phyloP scores from a whole-genome alignment of 1,140 invertebrate species.

The Lepidotrigona ventralis region DNA sequence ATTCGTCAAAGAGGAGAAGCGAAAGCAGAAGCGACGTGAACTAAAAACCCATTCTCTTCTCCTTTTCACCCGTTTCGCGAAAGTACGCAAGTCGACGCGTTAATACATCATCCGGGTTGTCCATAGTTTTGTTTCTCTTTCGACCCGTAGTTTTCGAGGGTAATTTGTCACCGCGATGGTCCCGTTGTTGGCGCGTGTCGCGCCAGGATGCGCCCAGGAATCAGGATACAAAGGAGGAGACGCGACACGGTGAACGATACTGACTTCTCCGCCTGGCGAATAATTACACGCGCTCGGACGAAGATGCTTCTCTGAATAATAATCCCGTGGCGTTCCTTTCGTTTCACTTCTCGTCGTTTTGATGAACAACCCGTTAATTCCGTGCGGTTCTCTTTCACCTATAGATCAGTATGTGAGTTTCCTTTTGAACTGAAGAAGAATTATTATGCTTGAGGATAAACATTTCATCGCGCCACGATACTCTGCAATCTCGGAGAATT shows the following conservation, averaged over 20 bases:
- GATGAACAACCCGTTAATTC: too few relatives aligned
- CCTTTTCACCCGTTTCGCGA: not conserved
- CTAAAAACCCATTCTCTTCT: not conserved
- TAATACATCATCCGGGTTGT: constrained; percentile 55
- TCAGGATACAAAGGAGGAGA: constrained; percentile 22
- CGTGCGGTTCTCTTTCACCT: too few relatives aligned
- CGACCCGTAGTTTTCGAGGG: constrained; percentile 43
- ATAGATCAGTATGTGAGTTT: too few relatives aligned
- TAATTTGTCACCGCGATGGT: constrained; percentile 51
- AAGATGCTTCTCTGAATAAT: constrained; percentile 35
- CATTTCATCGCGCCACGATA: too few relatives aligned
- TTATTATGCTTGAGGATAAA: too few relatives aligned
- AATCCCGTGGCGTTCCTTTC: not conserved
- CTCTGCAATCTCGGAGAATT: too few relatives aligned
- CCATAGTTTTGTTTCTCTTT: constrained; percentile 50
- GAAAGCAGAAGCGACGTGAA: not conserved
- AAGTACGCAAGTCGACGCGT: constrained; percentile 28
- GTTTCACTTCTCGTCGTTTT: not conserved
- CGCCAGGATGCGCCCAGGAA: constrained; percentile 1
- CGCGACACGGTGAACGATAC: not conserved
- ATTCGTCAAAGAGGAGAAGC: not conserved
- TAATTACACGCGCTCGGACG: constrained; percentile 46
- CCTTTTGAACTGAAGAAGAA: too few relatives aligned
- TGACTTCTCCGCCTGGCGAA: constrained; percentile 1
- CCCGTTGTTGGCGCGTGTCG: constrained; percentile 22